Base-by-base conservation (phyloP, 2,797 vertebrate genomes). In the Euthynnus affinis region DNA sequence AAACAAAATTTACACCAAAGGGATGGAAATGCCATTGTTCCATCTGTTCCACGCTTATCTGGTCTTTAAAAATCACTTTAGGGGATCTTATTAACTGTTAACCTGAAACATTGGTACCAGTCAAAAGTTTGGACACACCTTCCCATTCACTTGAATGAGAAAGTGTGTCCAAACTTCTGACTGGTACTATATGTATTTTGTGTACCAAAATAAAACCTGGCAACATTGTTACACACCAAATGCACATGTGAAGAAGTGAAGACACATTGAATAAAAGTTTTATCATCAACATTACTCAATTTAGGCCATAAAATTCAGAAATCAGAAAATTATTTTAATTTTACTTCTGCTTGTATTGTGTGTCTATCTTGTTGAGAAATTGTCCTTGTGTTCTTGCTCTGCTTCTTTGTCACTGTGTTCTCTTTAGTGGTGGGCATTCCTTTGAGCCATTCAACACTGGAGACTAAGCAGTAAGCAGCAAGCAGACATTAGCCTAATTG, bases 401-500 rank as follows among this genome's bases (percentile, higher is more conserved):
- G 42, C 59, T 56, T 80, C 29, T 52, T 66, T 78, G 66, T 82
- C 62, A 52, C 71, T 53, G 52, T 55, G 64, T 63, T 71, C 34
- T 86, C 55, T 71, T 82, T 48, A 82, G 56, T 81, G 80, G 84
- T 44, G 67, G 57, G n/a, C 37, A 67, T 80, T 83, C 57, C 80
- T 76, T 58, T 74, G 75, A 87, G 87, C 81, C 66, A 70, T 66
- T 69, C 52, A 44, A 12, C n/a, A 25, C 79, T 58, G 29, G 32
- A 70, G 67, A 66, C 58, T 46, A 32, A 14, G 70, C 75, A 65
- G 83, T 85, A 86, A 87, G 85, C 87, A 88, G n/a, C n/a, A n/a
- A n/a, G n/a, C n/a, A n/a, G n/a, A 76, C 69, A 88, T 69, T 83
- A 84, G 74, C 71, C 84, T 87, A 83, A 86, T 89, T 84, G 83